Percentiles rank a stretch among this genome's conserved stretches.
These are phyloP conservation scores for Dimorphilus gyrociliatus DNA, from an alignment of 2,888 invertebrate species.

Conservation along the genomic window DNA sequence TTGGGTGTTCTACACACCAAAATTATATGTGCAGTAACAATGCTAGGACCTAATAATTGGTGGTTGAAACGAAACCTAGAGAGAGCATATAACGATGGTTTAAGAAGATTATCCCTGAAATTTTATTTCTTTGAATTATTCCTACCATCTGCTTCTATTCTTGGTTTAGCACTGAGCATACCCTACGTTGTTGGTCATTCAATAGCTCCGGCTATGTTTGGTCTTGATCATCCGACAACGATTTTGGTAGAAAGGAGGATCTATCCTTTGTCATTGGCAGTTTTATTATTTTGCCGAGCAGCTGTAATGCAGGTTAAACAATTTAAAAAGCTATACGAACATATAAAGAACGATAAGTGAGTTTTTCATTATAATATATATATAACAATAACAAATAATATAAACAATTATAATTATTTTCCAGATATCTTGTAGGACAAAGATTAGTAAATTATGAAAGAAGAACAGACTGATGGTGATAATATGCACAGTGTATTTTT, in stretches of 20 bases:
- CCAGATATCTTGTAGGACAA: constrained; percentile 71
- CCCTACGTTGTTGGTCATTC: too few relatives aligned
- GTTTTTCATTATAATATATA: constrained; percentile 9
- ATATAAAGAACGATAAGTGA: constrained; percentile 94
- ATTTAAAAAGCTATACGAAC: constrained; percentile 82
- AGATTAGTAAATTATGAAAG: constrained; percentile 83
- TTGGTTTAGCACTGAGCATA: too few relatives aligned
- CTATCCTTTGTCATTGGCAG: constrained; percentile 69
- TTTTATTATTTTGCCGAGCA: constrained; percentile 51
- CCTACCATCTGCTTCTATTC: background rate
- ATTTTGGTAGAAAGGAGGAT: constrained; percentile 65
- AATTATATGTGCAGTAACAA: constrained; percentile 82
- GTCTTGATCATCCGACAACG: constrained; percentile 39
- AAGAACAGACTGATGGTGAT: too few relatives aligned
- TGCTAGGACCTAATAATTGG: constrained; percentile 95
- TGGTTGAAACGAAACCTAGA: constrained; percentile 74
- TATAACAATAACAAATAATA: background rate
- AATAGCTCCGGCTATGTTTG: too few relatives aligned
- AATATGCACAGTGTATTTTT: too few relatives aligned
- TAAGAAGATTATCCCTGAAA: too few relatives aligned
- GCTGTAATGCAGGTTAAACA: constrained; percentile 74
- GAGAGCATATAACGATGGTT: too few relatives aligned
- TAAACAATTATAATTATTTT: constrained; percentile 9
- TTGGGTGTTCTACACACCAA: constrained; percentile 91
- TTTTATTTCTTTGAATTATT: background rate